Conservation (phyloP, 2,888 invertebrate species). For the Nebria brevicollis region DNA sequence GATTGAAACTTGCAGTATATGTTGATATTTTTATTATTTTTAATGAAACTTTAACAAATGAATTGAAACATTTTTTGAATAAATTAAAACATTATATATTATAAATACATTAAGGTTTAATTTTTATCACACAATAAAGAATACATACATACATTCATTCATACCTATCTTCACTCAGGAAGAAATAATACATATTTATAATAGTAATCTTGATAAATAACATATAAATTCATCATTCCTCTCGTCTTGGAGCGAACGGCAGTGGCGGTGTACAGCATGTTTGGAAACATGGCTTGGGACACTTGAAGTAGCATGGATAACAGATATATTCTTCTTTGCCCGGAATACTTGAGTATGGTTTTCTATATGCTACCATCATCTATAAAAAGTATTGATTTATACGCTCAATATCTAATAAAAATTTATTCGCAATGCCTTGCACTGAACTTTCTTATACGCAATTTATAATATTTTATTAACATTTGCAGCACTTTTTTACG, state of each 20-base stretch:
- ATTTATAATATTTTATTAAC: no score
- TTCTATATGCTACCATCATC: constrained; percentile 67
- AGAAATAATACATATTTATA: neutral
- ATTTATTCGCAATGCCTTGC: no score
- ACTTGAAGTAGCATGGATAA: constrained; percentile 51
- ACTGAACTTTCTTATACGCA: no score
- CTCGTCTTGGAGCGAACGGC: constrained; percentile 22
- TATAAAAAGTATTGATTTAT: constrained; percentile 57
- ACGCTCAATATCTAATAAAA: no score
- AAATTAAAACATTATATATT: neutral
- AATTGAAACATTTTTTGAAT: no score
- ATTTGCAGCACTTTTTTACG: no score
- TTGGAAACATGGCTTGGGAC: constrained; percentile 36
- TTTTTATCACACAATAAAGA: neutral
- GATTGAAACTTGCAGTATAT: no score
- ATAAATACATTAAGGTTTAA: neutral
- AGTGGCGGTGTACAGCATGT: constrained; percentile 21
- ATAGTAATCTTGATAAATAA: neutral
- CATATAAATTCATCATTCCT: neutral
- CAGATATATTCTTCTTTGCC: constrained; percentile 59
- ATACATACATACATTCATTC: neutral
- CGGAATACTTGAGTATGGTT: constrained; percentile 57
- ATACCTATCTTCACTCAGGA: neutral
- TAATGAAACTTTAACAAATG: no score
- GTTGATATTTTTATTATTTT: no score